A percentile compares a stretch with the other conserved stretches of the same genome.
These are phyloP conservation scores for Megathymus violae DNA, from an alignment of 1,140 invertebrate genomes.

Conservation along the genomic window DNA sequence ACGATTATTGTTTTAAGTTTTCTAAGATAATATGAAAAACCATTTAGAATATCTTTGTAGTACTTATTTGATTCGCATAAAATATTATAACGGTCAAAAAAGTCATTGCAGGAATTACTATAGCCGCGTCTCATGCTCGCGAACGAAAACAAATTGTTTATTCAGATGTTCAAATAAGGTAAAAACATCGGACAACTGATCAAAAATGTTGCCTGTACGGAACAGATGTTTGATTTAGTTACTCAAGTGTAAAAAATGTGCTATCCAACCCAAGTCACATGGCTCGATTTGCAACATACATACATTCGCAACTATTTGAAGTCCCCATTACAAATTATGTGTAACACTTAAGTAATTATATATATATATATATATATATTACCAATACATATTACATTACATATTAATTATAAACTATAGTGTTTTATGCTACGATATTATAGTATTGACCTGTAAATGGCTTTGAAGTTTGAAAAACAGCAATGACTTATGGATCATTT, in stretches of 20 bases:
- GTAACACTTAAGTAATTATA: slow-evolving; percentile 31
- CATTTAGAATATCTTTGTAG: no score
- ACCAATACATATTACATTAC: no score
- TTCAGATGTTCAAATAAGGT: slow-evolving; percentile 51
- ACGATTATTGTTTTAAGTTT: not conserved
- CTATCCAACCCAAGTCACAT: slow-evolving; percentile 49
- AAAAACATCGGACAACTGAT: slow-evolving; percentile 46
- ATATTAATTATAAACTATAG: no score
- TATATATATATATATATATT: no score
- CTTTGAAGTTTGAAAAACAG: no score
- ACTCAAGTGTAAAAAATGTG: slow-evolving; percentile 53
- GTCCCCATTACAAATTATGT: slow-evolving; percentile 35
- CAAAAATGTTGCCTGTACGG: slow-evolving; percentile 44
- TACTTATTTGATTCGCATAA: not conserved
- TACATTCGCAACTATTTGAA: no score
- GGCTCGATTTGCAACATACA: slow-evolving; percentile 46
- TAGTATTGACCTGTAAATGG: no score
- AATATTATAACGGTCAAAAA: slow-evolving; percentile 25
- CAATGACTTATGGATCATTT: not conserved
- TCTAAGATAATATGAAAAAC: no score
- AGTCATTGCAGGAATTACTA: slow-evolving; percentile 35
- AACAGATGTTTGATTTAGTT: slow-evolving; percentile 55
- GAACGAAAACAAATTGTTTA: slow-evolving; percentile 48
- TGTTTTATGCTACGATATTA: no score
- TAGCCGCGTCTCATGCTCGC: slow-evolving; percentile 26